Percentiles rank a stretch among this genome's conserved stretches.
These are phyloP conservation scores for Nothura maculosa DNA, from an alignment of 2,797 vertebrate species.

Conservation along the genomic window DNA sequence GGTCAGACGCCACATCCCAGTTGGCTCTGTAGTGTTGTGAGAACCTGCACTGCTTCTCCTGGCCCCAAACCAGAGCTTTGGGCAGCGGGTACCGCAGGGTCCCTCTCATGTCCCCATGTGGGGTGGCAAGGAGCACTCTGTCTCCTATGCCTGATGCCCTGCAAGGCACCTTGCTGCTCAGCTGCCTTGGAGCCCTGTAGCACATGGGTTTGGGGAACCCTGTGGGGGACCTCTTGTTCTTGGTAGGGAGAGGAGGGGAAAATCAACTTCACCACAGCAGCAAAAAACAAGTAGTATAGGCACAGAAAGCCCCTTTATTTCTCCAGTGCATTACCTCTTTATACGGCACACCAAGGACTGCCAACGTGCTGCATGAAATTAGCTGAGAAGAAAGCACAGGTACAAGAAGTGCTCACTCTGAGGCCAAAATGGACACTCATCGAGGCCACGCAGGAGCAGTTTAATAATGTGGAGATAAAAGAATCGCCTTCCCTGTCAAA, in stretches of 20 bases:
- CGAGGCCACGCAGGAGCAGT: background rate
- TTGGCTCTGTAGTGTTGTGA: background rate
- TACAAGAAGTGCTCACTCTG: background rate
- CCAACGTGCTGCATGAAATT: constrained; percentile 16
- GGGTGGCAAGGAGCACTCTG: rapidly evolving
- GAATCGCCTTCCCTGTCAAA: background rate
- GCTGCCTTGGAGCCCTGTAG: rapidly evolving
- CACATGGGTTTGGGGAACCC: background rate
- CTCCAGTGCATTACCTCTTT: background rate
- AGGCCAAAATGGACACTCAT: background rate
- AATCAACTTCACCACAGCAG: constrained; percentile 13
- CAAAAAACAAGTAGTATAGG: background rate
- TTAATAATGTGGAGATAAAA: background rate
- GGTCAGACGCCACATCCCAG: background rate
- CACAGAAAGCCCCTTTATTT: background rate
- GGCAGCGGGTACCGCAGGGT: rapidly evolving
- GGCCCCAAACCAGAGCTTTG: background rate
- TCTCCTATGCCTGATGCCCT: background rate
- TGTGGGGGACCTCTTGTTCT: background rate
- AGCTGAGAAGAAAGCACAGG: background rate
- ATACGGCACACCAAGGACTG: background rate
- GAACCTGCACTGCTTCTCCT: background rate
- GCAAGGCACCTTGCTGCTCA: background rate
- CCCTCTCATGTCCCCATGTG: background rate
- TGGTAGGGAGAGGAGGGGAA: background rate